Evolutionary conservation across 2,888 invertebrate genomes (phyloP).

Genomic region (Drosophila gaucha): DNA sequence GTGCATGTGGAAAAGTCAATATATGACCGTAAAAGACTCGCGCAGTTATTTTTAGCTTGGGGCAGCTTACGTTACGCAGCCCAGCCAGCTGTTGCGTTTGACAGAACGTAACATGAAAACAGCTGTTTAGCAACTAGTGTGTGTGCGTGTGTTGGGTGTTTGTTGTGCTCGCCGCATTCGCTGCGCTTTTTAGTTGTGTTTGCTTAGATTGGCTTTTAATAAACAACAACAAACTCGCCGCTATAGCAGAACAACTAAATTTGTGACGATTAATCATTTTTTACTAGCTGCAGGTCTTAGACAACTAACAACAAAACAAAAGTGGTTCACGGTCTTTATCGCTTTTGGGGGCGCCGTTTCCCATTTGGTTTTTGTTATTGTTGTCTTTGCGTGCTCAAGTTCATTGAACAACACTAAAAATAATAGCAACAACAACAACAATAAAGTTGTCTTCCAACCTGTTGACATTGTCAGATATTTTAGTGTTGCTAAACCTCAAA

Average conservation of each 20-base stretch:
- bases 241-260: neutral
- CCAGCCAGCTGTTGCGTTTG: constrained; percentile 41
- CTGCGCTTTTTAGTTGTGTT: constrained; percentile 31
- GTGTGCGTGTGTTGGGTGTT: constrained; percentile 36
- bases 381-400: constrained; percentile 52
- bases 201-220: constrained; percentile 11
- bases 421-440: constrained; percentile 17
- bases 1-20: constrained; percentile 66
- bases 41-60: constrained; percentile 80
- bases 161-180: constrained; percentile 65
- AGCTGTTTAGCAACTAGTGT: constrained; percentile 48
- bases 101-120: constrained; percentile 41
- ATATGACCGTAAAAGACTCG: constrained; percentile 69
- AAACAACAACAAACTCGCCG: neutral
- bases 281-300: constrained; percentile 1
- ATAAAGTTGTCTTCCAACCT: constrained; percentile 53
- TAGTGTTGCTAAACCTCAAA: constrained; percentile 17
- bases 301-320: constrained; percentile 16
- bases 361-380: constrained; percentile 25
- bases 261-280: constrained; percentile 18
- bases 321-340: constrained; percentile 53
- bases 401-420: constrained; percentile 55
- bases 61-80: constrained; percentile 55
- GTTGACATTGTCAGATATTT: constrained; percentile 60
- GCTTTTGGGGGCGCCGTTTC: constrained; percentile 12